Evolutionary conservation across 2,888 invertebrate genomes (phyloP).

Genomic region (Lagria hirta): DNA sequence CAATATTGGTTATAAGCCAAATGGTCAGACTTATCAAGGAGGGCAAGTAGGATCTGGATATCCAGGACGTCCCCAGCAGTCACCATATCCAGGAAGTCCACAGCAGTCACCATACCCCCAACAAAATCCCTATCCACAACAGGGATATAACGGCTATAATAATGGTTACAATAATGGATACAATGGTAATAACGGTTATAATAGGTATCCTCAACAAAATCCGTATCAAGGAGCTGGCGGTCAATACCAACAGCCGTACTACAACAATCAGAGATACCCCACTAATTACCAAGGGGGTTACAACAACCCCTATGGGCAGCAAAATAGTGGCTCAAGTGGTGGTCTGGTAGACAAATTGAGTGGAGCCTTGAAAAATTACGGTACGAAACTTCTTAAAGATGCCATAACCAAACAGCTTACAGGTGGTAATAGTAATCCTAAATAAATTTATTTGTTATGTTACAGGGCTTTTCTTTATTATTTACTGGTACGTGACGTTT

Average conservation of each 20-base stretch:
- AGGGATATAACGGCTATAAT: slow-evolving; percentile 8
- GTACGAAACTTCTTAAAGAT: slow-evolving; percentile 51
- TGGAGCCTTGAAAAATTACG: slow-evolving; percentile 48
- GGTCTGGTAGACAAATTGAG: slow-evolving; percentile 44
- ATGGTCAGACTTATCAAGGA: slow-evolving; percentile 45
- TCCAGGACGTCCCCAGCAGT: slow-evolving; percentile 37
- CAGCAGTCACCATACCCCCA: slow-evolving; percentile 27
- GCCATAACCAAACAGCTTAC: slow-evolving; percentile 38
- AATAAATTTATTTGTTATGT: slow-evolving; percentile 39
- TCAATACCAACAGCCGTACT: slow-evolving; percentile 35
- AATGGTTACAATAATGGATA: slow-evolving; percentile 12
- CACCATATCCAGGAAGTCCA: slow-evolving; percentile 25
- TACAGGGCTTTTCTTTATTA: slow-evolving; percentile 53
- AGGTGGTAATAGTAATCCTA: slow-evolving; percentile 16
- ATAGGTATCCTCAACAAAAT: slow-evolving; percentile 35
- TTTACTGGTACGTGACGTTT: slow-evolving; percentile 44
- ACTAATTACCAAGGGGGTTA: slow-evolving; percentile 32
- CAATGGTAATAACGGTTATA: slow-evolving; percentile 28
- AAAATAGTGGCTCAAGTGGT: slow-evolving; percentile 29
- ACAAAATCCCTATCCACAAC: slow-evolving; percentile 22
- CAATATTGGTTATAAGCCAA: slow-evolving; percentile 30
- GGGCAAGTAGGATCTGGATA: slow-evolving; percentile 49
- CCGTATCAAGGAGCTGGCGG: slow-evolving; percentile 30
- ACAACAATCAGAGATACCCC: slow-evolving; percentile 23
- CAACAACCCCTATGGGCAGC: slow-evolving; percentile 33